Evolutionary conservation across 2,888 invertebrate genomes (phyloP).

Genomic region (Thymelicus acteon): DNA sequence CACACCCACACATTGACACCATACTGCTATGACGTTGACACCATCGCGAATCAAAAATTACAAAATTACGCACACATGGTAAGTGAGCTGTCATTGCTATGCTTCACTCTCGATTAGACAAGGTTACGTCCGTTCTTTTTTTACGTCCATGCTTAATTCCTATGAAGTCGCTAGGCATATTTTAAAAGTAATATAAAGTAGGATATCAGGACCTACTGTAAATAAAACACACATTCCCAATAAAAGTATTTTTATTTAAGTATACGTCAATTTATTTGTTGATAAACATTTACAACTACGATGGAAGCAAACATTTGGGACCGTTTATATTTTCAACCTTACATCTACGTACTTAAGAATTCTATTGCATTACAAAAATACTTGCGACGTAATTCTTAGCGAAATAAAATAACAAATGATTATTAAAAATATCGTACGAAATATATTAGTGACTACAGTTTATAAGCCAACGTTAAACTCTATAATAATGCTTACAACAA

Average conservation of each 20-base stretch:
- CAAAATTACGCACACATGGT: too few relatives aligned
- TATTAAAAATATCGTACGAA: constrained; percentile 42
- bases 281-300: constrained; percentile 72
- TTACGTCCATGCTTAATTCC: too few relatives aligned
- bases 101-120: too few relatives aligned
- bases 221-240: constrained; percentile 48
- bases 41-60: too few relatives aligned
- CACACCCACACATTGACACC: too few relatives aligned
- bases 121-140: too few relatives aligned
- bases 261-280: constrained; percentile 65
- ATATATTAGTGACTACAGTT: constrained; percentile 41
- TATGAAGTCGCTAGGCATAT: too few relatives aligned
- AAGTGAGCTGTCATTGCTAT: too few relatives aligned
- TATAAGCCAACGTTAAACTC: constrained; percentile 31
- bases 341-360: constrained; percentile 46
- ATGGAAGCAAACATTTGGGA: constrained; percentile 81
- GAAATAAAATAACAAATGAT: constrained; percentile 46
- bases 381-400: constrained; percentile 43
- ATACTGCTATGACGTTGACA: too few relatives aligned
- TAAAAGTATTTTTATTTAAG: constrained; percentile 69
- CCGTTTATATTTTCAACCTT: constrained; percentile 46
- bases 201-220: neutral
- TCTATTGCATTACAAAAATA: constrained; percentile 51
- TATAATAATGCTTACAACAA: constrained; percentile 35
- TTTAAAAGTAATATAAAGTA: too few relatives aligned